Percentiles rank a stretch among this genome's conserved stretches.
Conservation (phyloP, 1,140 invertebrate genomes). For the Listronotus oregonensis region DNA sequence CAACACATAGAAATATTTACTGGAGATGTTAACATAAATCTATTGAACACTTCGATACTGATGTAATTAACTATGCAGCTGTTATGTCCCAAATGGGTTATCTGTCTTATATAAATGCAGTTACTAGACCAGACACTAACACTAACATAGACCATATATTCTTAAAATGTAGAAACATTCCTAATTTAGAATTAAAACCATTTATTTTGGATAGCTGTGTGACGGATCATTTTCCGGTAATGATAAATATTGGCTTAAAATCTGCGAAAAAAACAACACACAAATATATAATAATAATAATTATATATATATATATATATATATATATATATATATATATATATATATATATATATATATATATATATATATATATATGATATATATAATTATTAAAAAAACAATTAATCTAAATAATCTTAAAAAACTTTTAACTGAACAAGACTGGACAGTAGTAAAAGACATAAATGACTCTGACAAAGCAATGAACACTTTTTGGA, state of each 20-base stretch:
- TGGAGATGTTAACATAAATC: not conserved
- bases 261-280: not conserved
- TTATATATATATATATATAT: not conserved
- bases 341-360: too few relatives aligned
- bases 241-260: not conserved
- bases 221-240: not conserved
- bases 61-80: not conserved
- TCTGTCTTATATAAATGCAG: not conserved
- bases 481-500: not conserved
- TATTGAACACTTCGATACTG: not conserved
- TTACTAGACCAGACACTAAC: not conserved
- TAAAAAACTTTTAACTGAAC: not conserved
- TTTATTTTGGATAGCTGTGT: not conserved
- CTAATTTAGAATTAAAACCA: not conserved
- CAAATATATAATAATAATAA: not conserved
- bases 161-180: not conserved
- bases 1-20: not conserved
- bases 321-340: too few relatives aligned
- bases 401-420: not conserved
- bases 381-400: not conserved
- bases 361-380: too few relatives aligned
- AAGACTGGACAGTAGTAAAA: not conserved
- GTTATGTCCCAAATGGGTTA: not conserved
- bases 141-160: slow-evolving; percentile 1
- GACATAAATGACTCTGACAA: not conserved